phyloP scores from a whole-genome alignment of 2,797 vertebrate genomes.

The Coreius guichenoti region DNA sequence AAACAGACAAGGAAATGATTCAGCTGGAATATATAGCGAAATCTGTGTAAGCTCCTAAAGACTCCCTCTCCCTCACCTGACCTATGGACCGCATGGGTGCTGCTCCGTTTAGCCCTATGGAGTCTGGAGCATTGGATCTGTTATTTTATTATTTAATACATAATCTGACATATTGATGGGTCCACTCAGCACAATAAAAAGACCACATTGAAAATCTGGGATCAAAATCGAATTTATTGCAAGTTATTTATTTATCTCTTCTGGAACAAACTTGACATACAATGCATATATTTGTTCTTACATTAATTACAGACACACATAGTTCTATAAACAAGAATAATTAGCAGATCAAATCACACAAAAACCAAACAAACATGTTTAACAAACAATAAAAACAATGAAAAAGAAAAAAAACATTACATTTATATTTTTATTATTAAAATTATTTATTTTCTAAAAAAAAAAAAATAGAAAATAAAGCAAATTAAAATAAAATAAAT shows the following conservation, averaged over 20 bases:
- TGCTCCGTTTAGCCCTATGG: conserved; percentile 26
- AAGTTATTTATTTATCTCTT: neutral
- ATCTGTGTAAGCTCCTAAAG: conserved; percentile 74
- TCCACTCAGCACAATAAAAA: neutral
- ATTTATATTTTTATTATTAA: too few species aligned
- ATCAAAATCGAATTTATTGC: neutral
- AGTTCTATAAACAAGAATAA: neutral
- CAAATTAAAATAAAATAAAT: too few species aligned
- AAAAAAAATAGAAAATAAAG: too few species aligned
- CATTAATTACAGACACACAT: neutral
- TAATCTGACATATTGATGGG: neutral
- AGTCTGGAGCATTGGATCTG: neutral
- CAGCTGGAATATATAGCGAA: conserved; percentile 68
- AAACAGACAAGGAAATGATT: conserved; percentile 61
- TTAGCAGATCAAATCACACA: neutral
- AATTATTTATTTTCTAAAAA: too few species aligned
- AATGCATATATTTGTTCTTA: neutral
- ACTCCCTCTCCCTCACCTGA: conserved; percentile 45
- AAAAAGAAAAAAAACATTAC: too few species aligned
- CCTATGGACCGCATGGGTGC: conserved; percentile 31
- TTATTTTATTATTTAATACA: neutral
- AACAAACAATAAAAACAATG: neutral
- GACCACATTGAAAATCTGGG: neutral
- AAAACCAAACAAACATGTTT: neutral
- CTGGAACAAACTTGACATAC: neutral